Evolutionary conservation across 2,888 invertebrate species (phyloP), one percentile per base, ranked within the genome.

Genomic region (Cenopis cana): DNA sequence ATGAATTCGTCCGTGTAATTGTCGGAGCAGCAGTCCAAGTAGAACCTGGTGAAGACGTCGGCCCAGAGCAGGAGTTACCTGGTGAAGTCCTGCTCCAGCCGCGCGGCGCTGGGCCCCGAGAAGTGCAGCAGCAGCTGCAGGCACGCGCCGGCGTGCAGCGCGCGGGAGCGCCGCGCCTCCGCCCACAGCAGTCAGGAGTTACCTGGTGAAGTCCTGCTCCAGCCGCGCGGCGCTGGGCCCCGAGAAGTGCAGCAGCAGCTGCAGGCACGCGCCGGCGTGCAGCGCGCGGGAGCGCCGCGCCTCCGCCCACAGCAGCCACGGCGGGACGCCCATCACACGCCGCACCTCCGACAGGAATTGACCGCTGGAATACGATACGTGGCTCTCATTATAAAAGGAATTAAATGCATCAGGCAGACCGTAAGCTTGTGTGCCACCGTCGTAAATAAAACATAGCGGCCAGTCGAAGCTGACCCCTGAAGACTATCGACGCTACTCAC

Each of bases 301-400:
- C 91, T 98, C 98, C 68, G 97, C 96, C 18, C 96, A 95, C 76
- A 98, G 85, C 96, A 98, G 97, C 98, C 98, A 98, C 83, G 96
- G 96, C 0, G 98, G 98, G 68, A 97, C 96, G 36, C 97, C 98
- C 95, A 98, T 95, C 36, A 98, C 96, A 66, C 94, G 93, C 46
- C 98, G 94, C 10, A 98, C 93, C 76, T 98, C 97, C 71, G 96
- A 95, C 77, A 98, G 94, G 90, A 98, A 98, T 88, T 96, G 96
- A 0, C 97, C 96, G 1, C 98, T 98, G 82, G 0, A 56, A 50
- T 46, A 14, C 6, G 6, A 41, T 33, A 60, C 61, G 18, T 18
- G 2, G 5, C 41, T n/a, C 2, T 33, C 9, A 33, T 33, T 33
- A 29, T 29, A 33, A 33, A 33, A 33, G 33, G 8, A 33, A 33